Base-by-base conservation (phyloP, 2,113 vertebrate genomes). In the Tautogolabrus adspersus region DNA sequence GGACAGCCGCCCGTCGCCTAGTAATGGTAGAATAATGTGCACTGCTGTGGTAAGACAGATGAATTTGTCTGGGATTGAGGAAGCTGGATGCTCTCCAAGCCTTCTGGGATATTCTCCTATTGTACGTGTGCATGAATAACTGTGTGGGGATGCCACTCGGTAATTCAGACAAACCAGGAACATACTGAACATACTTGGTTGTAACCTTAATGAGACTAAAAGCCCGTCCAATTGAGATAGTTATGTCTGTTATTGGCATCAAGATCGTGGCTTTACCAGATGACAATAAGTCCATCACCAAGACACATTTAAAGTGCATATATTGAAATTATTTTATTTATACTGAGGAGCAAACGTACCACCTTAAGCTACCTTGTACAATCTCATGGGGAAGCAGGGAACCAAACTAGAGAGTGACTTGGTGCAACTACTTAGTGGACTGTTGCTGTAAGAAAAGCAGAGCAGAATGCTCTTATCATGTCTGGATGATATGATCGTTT, bases 1-100 rank as follows among this genome's bases (percentile, higher is more conserved):
- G 68, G 58, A 80, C 65, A 60, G 44, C 6, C 75, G 64, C 51
- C 54, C 11, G 0, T 62, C 10, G 0, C 49, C 51, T 42, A 0
- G 23, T 74, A 62, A 68, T 77, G 47, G 21, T 19, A 49, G 15
- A 84, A 69, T 75, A 61, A 74, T 69, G 40, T 8, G 47, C 3
- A 3, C 58, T 67, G 42, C 42, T 57, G 60, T 75, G 57, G 65
- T 22, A 51, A 37, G 57, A 73, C 7, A 3, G 71, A 78, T 67
- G 49, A 44, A 66, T 62, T 56, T 12, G 12, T 52, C 63, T 62
- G 37, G 42, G 55, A 51, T 19, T 56, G 69, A 66, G 18, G 2
- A 37, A 5, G 58, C 44, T 81, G 49, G 66, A 78, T 37, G 52
- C 37, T 13, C 49, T 67, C 70, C 55, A 63, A 60, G 71, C 11